Evolutionary conservation across 2,888 invertebrate species (phyloP), one percentile per base, ranked within the genome.

Genomic region (Aromia moschata): DNA sequence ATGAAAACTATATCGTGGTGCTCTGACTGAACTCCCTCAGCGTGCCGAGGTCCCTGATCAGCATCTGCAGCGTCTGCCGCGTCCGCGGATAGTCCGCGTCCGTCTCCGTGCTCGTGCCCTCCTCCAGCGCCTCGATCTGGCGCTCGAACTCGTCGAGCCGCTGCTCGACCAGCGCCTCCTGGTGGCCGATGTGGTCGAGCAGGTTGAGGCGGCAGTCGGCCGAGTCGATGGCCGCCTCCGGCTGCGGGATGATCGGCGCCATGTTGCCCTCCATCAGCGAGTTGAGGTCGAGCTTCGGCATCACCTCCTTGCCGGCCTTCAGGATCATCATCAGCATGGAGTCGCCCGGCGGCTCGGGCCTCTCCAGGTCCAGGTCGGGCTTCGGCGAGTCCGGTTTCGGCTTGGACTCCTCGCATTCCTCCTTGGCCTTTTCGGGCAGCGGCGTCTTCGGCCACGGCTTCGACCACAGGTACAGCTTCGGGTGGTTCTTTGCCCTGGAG

Each of bases 391-490:
- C 69, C 3, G 70, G 9, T 44, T 73, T 69, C n/a, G 63, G 64
- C 56, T 71, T 66, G 37, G 44, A 54, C 17, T 68, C 67, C 12
- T 59, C 44, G 31, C 60, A 33, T 40, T 66, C 66, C 15, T 56
- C 45, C 56, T 67, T 69, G 1, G 45, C 11, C 41, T 77, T 77
- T 61, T 78, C 78, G 2, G 79, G 77, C 45, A 79, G 59, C 44
- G 74, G 68, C 79, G 80, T 12, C 80, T 87, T 86, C 70, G 90
- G 90, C 93, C 93, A 93, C 64, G 89, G 89, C 70, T 92, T 91
- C 0, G 93, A 91, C 94, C 93, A 94, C 0, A 93, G 83, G 78
- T 93, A 93, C 31, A 94, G 82, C 74, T 94, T 94, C 0, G 93
- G 93, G 75, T 94, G 94, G 77, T 92, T 89, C 68, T 91, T 90